Conservation (phyloP, 2,113 vertebrate species). For the Anser cygnoides region DNA sequence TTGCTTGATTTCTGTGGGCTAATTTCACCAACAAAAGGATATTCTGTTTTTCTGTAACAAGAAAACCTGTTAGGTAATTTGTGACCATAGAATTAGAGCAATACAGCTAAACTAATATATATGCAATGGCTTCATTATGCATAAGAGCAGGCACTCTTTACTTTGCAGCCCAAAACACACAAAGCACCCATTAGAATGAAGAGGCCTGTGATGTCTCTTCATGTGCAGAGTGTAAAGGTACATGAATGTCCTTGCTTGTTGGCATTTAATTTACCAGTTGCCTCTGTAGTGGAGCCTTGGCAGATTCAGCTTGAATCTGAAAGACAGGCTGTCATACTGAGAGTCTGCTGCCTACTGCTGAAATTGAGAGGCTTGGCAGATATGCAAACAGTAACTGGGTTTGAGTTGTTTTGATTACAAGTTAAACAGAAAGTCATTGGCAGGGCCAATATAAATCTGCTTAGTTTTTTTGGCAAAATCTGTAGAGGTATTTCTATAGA, state of each 20-base stretch:
- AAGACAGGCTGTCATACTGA: slow-evolving; percentile 83
- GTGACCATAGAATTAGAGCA: not conserved
- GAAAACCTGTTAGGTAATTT: slow-evolving; percentile 56
- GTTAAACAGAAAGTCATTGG: slow-evolving; percentile 86
- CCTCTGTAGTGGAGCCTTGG: slow-evolving; percentile 82
- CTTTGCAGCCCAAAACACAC: slow-evolving; percentile 23
- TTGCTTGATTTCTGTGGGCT: slow-evolving; percentile 10
- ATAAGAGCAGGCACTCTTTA: slow-evolving; percentile 16
- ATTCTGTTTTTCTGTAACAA: slow-evolving; percentile 31
- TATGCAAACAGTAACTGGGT: slow-evolving; percentile 86
- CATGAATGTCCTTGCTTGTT: slow-evolving; percentile 76
- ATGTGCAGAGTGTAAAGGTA: slow-evolving; percentile 74
- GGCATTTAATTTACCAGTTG: slow-evolving; percentile 83
- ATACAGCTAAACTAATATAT: not conserved
- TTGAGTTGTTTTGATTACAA: slow-evolving; percentile 90
- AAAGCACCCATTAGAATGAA: slow-evolving; percentile 53
- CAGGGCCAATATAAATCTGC: slow-evolving; percentile 82
- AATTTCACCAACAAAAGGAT: slow-evolving; percentile 41
- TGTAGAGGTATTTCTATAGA: slow-evolving; percentile 60
- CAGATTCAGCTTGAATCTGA: slow-evolving; percentile 83
- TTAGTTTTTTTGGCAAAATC: slow-evolving; percentile 73
- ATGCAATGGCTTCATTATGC: not conserved
- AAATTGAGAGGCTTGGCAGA: slow-evolving; percentile 86
- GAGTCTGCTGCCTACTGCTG: slow-evolving; percentile 83
- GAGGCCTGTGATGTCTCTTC: slow-evolving; percentile 55